Conservation (phyloP, 37 sponge, comb jelly and placozoan species). For the Chondrilla cf. caribensis region DNA sequence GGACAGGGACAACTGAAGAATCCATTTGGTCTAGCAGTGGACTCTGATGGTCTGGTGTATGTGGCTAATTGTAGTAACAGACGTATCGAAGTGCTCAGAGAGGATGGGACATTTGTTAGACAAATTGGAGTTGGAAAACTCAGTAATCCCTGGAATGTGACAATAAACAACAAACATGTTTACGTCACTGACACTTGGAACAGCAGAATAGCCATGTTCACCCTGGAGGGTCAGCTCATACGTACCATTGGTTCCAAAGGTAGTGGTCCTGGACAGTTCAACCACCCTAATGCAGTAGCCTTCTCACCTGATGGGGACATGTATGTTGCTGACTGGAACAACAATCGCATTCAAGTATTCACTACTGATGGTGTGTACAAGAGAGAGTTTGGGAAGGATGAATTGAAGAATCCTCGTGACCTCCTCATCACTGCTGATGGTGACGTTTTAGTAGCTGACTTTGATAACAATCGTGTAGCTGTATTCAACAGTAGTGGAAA, state of each 20-base stretch:
- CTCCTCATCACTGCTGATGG: not conserved
- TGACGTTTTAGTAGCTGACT: not conserved
- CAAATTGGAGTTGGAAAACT: too few relatives aligned
- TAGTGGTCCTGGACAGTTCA: conserved; percentile 11
- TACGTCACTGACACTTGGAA: conserved; percentile 1
- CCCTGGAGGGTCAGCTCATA: not conserved
- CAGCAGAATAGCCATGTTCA: not conserved
- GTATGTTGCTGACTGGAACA: not conserved
- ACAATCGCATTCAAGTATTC: not conserved
- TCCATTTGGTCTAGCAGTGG: not conserved
- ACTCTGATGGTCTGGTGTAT: not conserved
- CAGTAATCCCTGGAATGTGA: too few relatives aligned
- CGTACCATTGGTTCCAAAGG: not conserved
- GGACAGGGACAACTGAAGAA: not conserved
- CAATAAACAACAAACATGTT: too few relatives aligned
- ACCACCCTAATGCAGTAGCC: not conserved
- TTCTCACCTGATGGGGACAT: not conserved
- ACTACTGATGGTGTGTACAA: not conserved
- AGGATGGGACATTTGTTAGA: too few relatives aligned
- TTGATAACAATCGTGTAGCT: not conserved
- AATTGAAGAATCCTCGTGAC: not conserved
- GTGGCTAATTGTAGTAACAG: too few relatives aligned
- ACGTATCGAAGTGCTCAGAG: too few relatives aligned
- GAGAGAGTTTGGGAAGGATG: not conserved
- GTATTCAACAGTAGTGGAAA: not conserved